Evolutionary conservation across 2,113 vertebrate species (phyloP).

Genomic region (Spilogale gracilis): DNA sequence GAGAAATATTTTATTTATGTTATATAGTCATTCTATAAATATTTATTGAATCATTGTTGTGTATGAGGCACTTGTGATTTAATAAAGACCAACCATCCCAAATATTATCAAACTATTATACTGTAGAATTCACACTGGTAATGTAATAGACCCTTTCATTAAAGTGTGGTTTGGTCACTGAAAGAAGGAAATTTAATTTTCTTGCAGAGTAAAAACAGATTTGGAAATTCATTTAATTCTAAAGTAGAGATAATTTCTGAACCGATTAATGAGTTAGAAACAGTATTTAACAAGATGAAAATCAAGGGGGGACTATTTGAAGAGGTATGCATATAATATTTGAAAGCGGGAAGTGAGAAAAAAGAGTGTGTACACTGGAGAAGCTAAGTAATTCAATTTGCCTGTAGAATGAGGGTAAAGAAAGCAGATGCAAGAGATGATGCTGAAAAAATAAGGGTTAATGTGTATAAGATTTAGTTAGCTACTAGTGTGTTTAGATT

Average conservation of each 20-base stretch:
- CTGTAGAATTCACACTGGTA: neutral
- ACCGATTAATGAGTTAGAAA: neutral
- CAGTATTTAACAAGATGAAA: neutral
- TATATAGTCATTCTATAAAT: neutral
- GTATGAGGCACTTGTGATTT: neutral
- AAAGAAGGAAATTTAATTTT: neutral
- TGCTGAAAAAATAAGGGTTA: neutral
- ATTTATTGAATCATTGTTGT: neutral
- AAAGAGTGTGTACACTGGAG: neutral
- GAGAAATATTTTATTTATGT: neutral
- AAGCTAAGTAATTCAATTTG: neutral
- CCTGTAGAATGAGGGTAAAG: neutral
- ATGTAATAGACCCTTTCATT: neutral
- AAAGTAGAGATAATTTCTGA: neutral
- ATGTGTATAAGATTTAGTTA: neutral
- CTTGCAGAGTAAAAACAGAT: neutral
- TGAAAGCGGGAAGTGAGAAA: neutral
- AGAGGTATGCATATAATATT: neutral
- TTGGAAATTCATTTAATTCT: neutral
- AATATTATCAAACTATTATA: neutral
- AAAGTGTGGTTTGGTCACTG: neutral
- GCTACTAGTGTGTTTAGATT: neutral
- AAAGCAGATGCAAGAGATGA: neutral
- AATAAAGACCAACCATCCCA: neutral
- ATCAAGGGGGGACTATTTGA: neutral